Evolutionary conservation across 2,113 vertebrate species (phyloP).

Genomic region (Elephas maximus): DNA sequence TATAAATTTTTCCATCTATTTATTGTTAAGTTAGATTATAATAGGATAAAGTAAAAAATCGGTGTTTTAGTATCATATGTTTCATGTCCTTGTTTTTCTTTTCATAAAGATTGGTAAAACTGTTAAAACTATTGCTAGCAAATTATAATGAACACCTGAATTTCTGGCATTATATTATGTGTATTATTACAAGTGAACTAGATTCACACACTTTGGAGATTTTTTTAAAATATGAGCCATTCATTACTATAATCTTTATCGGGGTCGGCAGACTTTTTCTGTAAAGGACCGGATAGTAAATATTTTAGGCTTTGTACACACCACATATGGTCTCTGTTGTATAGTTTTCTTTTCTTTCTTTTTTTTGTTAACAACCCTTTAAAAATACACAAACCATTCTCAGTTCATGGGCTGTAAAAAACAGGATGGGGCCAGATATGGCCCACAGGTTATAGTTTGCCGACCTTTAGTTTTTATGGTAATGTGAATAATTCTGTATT

Average conservation of each 20-base stretch:
- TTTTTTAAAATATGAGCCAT: background rate
- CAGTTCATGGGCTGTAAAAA: background rate
- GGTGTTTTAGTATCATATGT: background rate
- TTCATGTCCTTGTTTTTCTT: conserved; percentile 49
- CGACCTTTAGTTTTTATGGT: background rate
- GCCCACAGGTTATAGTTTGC: background rate
- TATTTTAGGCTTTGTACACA: background rate
- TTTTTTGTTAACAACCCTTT: conserved; percentile 26
- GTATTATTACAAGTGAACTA: conserved; percentile 25
- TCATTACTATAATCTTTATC: background rate
- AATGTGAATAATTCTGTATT: background rate
- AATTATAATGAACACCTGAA: conserved; percentile 16
- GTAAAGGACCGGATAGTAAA: conserved; percentile 35
- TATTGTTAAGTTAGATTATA: conserved; percentile 44
- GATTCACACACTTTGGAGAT: background rate
- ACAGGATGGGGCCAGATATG: background rate
- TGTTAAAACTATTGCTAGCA: background rate
- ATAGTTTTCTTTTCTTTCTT: background rate
- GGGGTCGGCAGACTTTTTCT: background rate
- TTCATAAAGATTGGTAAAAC: conserved; percentile 41
- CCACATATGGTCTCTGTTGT: background rate
- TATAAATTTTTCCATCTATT: background rate
- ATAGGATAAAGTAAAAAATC: background rate
- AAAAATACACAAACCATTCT: background rate
- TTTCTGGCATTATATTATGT: conserved; percentile 20